These are phyloP conservation scores for Tetragonisca angustula DNA, from an alignment of 2,888 invertebrate genomes.

Conservation along the genomic window DNA sequence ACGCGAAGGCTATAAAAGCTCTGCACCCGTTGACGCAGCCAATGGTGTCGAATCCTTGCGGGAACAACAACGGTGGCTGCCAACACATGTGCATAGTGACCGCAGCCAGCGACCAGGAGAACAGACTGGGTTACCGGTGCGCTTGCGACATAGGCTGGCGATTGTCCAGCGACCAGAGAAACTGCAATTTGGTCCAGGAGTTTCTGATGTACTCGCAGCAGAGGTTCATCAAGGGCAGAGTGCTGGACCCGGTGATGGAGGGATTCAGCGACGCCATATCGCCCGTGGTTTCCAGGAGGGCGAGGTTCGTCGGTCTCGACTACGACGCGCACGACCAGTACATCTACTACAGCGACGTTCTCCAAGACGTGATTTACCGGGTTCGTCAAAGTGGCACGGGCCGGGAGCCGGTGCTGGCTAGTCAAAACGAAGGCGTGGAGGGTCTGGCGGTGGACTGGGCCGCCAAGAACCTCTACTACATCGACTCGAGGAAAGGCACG, in stretches of 20 bases:
- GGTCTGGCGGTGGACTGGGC: conserved; percentile 98
- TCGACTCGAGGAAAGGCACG: conserved; percentile 97
- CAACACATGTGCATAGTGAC: conserved; percentile 97
- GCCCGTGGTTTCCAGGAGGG: conserved; percentile 95
- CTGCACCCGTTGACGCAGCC: conserved; percentile 92
- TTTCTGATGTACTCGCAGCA: conserved; percentile 98
- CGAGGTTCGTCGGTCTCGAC: conserved; percentile 97
- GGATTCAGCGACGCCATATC: conserved; percentile 97
- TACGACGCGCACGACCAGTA: conserved; percentile 95
- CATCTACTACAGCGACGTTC: conserved; percentile 98
- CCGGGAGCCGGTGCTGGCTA: conserved; percentile 95
- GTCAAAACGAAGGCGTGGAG: conserved; percentile 98
- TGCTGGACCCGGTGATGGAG: conserved; percentile 93
- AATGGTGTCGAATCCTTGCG: conserved; percentile 91
- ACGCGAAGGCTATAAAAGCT: conserved; percentile 93
- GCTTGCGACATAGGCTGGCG: conserved; percentile 95
- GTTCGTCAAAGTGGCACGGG: conserved; percentile 92
- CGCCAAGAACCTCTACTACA: conserved; percentile 97
- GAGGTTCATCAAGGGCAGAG: conserved; percentile 97
- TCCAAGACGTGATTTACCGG: conserved; percentile 96
- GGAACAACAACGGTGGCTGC: conserved; percentile 94
- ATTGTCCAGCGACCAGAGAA: conserved; percentile 89
- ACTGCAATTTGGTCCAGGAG: conserved; percentile 92
- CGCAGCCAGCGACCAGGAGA: conserved; percentile 86
- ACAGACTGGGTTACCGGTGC: conserved; percentile 93